Conservation (phyloP, 1,140 invertebrate genomes). For the Drosophila guanche region DNA sequence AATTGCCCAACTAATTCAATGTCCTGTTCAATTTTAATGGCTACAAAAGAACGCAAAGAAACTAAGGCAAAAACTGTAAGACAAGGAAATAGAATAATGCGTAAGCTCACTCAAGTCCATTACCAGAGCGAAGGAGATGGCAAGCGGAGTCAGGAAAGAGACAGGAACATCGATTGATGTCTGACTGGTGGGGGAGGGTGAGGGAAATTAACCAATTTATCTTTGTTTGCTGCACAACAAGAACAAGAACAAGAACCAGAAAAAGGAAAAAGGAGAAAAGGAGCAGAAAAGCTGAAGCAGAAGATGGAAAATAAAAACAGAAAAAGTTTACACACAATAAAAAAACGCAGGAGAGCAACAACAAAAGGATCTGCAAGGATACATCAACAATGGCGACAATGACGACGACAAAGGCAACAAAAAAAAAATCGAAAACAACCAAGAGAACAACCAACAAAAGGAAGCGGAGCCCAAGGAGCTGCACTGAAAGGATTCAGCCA, state of each 20-base stretch:
- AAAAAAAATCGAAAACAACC: conserved; percentile 19
- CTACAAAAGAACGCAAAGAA: conserved; percentile 10
- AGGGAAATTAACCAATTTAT: conserved; percentile 83
- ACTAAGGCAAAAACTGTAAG: conserved; percentile 16
- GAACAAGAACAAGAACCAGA: conserved; percentile 19
- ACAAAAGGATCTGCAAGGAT: conserved; percentile 65
- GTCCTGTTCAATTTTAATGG: conserved; percentile 38
- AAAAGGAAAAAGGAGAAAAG: too few species aligned
- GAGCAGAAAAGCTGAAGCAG: conserved; percentile 8
- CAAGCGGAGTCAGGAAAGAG: conserved; percentile 10
- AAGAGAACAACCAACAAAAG: conserved; percentile 46
- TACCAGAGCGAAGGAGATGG: conserved; percentile 60
- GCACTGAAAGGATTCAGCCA: conserved; percentile 74
- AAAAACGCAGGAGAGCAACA: conserved; percentile 36
- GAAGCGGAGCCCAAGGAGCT: conserved; percentile 45
- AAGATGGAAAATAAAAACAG: conserved; percentile 37
- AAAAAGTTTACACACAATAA: conserved; percentile 72
- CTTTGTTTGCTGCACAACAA: conserved; percentile 77
- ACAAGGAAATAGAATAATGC: conserved; percentile 62
- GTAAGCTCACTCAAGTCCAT: conserved; percentile 78
- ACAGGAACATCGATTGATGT: conserved; percentile 79
- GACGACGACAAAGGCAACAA: conserved; percentile 41
- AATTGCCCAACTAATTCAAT: conserved; percentile 20
- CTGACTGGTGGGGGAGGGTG: conserved; percentile 65
- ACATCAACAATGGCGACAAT: conserved; percentile 73